A percentile compares a stretch with the other conserved stretches of the same genome.
phyloP scores from a whole-genome alignment of 2,797 vertebrate genomes.

The Sebastes flavidus region DNA sequence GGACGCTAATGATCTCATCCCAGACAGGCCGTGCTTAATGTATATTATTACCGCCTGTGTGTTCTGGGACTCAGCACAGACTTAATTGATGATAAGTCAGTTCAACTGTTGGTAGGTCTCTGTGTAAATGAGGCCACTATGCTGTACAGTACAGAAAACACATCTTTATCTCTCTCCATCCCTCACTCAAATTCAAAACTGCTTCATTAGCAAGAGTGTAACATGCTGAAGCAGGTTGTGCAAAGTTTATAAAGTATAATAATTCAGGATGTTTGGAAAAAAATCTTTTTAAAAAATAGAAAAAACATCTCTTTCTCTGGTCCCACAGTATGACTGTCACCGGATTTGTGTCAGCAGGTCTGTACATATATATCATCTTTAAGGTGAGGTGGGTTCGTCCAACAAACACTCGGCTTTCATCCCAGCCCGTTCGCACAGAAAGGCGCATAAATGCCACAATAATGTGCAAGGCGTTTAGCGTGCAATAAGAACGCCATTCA shows the following conservation, averaged over 20 bases:
- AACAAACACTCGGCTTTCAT: no score
- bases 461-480: no score
- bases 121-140: slow-evolving; percentile 11
- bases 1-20: slow-evolving; percentile 55
- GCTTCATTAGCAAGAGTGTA: not conserved
- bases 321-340: not conserved
- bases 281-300: no score
- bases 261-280: not conserved
- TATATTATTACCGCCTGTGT: slow-evolving; percentile 50
- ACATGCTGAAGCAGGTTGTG: not conserved
- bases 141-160: not conserved
- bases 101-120: slow-evolving; percentile 18
- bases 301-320: not conserved
- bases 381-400: accelerated
- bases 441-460: no score
- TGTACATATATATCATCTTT: not conserved
- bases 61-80: slow-evolving; percentile 42
- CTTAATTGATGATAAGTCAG: slow-evolving; percentile 52
- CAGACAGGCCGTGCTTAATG: slow-evolving; percentile 55
- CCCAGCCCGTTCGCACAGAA: no score
- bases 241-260: not conserved
- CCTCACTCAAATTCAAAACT: not conserved
- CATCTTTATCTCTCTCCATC: not conserved
- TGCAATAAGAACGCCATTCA: no score
- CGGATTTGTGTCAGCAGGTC: not conserved